phyloP scores from a whole-genome alignment of 1,140 invertebrate species.

The Psix sp. region DNA sequence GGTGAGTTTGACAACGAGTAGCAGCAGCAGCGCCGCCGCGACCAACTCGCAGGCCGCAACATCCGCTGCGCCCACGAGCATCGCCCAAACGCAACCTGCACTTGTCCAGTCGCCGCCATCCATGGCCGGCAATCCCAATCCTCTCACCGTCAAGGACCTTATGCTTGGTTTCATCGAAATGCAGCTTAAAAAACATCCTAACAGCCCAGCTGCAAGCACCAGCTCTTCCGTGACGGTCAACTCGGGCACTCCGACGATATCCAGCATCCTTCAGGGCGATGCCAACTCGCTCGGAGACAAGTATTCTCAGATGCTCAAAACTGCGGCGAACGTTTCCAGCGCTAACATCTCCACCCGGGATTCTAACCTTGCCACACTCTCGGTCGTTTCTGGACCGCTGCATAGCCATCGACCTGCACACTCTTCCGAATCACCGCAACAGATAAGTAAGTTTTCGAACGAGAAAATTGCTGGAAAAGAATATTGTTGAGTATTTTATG shows the following conservation, averaged over 20 bases:
- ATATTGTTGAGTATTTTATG: too few relatives aligned
- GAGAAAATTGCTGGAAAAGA: too few relatives aligned
- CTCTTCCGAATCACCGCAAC: constrained; percentile 67
- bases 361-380: constrained; percentile 81
- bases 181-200: constrained; percentile 82
- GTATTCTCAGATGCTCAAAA: constrained; percentile 41
- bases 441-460: constrained; percentile 64
- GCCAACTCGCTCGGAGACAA: constrained; percentile 29
- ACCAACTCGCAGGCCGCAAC: constrained; percentile 10
- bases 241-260: constrained; percentile 81
- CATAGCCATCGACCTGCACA: constrained; percentile 69
- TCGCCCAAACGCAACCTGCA: constrained; percentile 66
- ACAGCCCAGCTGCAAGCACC: constrained; percentile 70
- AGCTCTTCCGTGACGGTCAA: constrained; percentile 67
- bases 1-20: constrained; percentile 64
- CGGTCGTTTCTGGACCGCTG: constrained; percentile 79
- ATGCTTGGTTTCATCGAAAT: constrained; percentile 86
- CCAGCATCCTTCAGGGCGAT: constrained; percentile 79
- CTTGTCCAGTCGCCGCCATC: constrained; percentile 76
- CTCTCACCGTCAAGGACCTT: constrained; percentile 85
- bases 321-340: constrained; percentile 63
- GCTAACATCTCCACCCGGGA: constrained; percentile 74
- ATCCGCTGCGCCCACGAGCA: constrained; percentile 34
- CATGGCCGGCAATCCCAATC: constrained; percentile 74
- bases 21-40: constrained; percentile 14